Percentiles rank a stretch among this genome's conserved stretches.
These are phyloP conservation scores for Pipistrellus kuhlii DNA, from an alignment of 2,797 vertebrate genomes.

Conservation along the genomic window DNA sequence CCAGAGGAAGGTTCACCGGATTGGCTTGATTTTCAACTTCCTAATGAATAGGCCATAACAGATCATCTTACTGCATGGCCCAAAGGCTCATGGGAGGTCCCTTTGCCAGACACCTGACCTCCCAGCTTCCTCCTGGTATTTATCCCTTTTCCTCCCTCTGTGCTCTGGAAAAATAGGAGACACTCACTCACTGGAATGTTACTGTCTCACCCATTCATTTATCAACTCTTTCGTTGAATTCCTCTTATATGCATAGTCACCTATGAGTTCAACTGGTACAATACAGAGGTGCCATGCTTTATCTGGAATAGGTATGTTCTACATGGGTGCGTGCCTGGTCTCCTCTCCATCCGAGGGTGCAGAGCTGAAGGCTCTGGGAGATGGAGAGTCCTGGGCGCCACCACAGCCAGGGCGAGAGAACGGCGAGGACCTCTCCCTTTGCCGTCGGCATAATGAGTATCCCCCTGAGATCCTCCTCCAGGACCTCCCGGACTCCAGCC, in stretches of 20 bases:
- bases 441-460: neutral
- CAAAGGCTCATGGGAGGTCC: neutral
- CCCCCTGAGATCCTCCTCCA: too few relatives aligned
- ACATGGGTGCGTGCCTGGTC: neutral
- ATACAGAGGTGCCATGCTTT: neutral
- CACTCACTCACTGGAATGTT: neutral
- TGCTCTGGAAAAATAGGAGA: neutral
- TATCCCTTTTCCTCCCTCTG: neutral
- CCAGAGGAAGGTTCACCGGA: neutral
- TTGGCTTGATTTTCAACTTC: neutral
- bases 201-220: neutral
- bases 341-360: neutral
- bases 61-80: neutral
- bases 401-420: neutral
- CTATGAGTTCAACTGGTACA: neutral
- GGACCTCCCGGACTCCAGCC: neutral
- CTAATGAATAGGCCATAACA: neutral
- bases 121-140: neutral
- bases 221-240: neutral
- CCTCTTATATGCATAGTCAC: neutral
- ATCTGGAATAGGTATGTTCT: neutral
- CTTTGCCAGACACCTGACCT: neutral
- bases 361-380: neutral
- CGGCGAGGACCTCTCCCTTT: neutral
- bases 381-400: neutral